Evolutionary conservation across 2,797 vertebrate species (phyloP), one percentile per base, ranked within the genome.

Genomic region (Sebastes kiyomatsui): DNA sequence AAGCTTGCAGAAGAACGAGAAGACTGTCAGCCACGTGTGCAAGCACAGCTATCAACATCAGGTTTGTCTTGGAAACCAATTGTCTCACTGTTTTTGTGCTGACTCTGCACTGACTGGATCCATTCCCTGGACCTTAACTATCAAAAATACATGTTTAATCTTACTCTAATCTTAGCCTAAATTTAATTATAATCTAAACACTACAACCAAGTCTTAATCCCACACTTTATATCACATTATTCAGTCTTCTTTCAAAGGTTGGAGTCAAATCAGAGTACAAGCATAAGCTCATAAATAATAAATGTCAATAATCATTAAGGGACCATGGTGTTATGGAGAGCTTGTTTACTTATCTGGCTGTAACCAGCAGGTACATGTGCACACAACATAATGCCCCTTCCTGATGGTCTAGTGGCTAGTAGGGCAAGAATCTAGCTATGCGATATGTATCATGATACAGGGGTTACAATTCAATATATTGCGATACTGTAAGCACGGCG

Each of bases 281-380:
- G 1, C 11, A 80, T 13, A 55, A 54, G 8, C 30, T 61, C 4
- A 38, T 64, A 30, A 52, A 90, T 73, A 64, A 71, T 27, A 46
- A 23, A 78, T 62, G 18, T 10, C 11, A 74, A 20, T 33, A 73
- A 77, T 8, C 65, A 23, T 32, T 65, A 20, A 46, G 32, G 72
- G 52, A 69, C 22, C 13, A 13, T 23, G n/a, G 22, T 52, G 42
- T 74, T 72, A 55, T 65, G 27, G 22, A 72, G 49, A 69, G 58
- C 20, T 64, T 75, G 46, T 78, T 81, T 72, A 69, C 72, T 67
- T 55, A 61, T 58, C 8, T 42, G 58, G 62, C 23, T 42, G 33
- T n/a, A 75, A 42, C 11, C 62, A 75, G 55, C 54, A 49, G 28
- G 23, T 27, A 30, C 33, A 38, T n/a, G 7, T 54, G 33, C 14